phyloP scores from a whole-genome alignment of 2,888 invertebrate species.

The Lasioglossum leucozonium region DNA sequence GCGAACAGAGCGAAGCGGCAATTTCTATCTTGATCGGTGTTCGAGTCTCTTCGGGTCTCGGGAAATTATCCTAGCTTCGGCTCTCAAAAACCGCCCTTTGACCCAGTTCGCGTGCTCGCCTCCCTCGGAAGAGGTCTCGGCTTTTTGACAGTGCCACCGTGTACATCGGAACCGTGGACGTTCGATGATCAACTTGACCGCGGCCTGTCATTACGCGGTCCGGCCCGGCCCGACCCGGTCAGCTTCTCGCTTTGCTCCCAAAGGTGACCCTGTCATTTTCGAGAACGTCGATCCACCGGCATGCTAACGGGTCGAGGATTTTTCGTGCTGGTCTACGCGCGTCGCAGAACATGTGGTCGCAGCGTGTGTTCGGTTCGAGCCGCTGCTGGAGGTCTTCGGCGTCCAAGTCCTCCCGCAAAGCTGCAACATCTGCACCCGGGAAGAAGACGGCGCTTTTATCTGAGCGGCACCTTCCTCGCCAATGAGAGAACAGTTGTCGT shows the following conservation, averaged over 20 bases:
- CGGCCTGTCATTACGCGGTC: constrained; percentile 23
- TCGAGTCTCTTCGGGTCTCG: no score
- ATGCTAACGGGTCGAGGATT: neutral
- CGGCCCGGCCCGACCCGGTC: neutral
- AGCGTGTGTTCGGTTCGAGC: constrained; percentile 43
- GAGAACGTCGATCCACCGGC: constrained; percentile 9
- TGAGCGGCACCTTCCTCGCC: neutral
- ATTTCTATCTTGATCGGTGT: no score
- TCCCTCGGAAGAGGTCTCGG: neutral
- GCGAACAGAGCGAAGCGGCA: no score
- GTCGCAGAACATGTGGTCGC: constrained; percentile 53
- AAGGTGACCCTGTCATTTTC: constrained; percentile 39
- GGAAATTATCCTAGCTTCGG: no score
- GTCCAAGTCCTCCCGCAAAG: constrained; percentile 50
- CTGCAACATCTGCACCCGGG: constrained; percentile 55
- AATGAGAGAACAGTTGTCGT: constrained; percentile 6
- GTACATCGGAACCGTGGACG: neutral
- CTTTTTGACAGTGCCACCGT: neutral
- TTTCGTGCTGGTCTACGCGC: neutral
- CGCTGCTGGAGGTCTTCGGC: constrained; percentile 45
- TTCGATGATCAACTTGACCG: constrained; percentile 5
- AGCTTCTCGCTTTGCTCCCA: constrained; percentile 12
- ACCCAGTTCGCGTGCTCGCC: neutral
- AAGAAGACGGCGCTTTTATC: constrained; percentile 43
- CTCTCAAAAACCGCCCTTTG: neutral